phyloP scores from a whole-genome alignment of 2,113 vertebrate genomes.

The Pseudorasbora parva region DNA sequence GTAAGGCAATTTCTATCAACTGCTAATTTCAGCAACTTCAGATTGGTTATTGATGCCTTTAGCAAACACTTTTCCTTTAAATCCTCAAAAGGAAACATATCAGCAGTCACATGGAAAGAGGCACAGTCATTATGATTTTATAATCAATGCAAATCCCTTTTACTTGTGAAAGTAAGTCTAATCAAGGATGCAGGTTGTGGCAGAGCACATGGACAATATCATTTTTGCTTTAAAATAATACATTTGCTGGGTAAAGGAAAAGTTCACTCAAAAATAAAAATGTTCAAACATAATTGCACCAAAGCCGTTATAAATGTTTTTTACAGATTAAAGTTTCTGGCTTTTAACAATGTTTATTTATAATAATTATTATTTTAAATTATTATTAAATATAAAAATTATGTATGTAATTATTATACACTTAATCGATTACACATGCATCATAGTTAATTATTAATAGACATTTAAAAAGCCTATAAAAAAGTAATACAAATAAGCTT shows the following conservation, averaged over 20 bases:
- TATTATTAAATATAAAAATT: no score
- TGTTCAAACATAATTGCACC: no score
- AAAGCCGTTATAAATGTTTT: no score
- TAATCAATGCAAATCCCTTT: slow-evolving; percentile 4
- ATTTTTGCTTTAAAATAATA: background rate
- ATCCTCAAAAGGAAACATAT: background rate
- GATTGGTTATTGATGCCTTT: slow-evolving; percentile 30
- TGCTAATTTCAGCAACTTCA: slow-evolving; percentile 24
- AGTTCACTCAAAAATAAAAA: background rate
- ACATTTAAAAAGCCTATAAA: no score
- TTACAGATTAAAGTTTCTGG: no score
- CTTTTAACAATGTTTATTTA: no score
- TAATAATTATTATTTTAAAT: no score
- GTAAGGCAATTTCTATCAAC: slow-evolving; percentile 37
- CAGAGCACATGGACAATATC: background rate
- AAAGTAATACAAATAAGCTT: no score
- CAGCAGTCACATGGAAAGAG: slow-evolving; percentile 1
- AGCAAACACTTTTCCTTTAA: background rate
- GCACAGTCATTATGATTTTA: slow-evolving; percentile 1
- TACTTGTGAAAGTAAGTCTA: background rate
- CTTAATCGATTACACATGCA: no score
- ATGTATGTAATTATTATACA: no score
- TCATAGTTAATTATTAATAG: no score
- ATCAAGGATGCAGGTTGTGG: background rate
- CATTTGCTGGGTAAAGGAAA: background rate